Evolutionary conservation across 2,797 vertebrate species (phyloP).

Genomic region (Spinus pinus): DNA sequence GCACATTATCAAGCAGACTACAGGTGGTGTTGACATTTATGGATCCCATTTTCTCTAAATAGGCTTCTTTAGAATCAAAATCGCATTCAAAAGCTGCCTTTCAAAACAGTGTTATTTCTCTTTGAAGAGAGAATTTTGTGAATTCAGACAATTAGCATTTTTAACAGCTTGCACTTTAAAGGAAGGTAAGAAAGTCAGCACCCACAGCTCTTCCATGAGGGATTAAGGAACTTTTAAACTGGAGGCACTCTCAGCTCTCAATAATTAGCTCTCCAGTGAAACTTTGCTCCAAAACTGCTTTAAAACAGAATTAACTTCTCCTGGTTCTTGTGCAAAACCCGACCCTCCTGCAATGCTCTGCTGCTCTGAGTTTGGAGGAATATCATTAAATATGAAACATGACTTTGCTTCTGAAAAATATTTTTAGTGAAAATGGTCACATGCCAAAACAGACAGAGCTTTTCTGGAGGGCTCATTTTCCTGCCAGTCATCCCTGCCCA

Average conservation of each 20-base stretch:
- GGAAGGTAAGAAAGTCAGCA: conserved; percentile 33
- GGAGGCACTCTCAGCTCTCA: conserved; percentile 7
- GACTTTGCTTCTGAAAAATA: conserved; percentile 10
- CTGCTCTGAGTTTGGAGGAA: not conserved
- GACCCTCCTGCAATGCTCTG: not conserved
- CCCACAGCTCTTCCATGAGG: conserved; percentile 9
- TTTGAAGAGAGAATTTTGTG: conserved; percentile 67
- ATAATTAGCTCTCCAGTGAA: conserved; percentile 56
- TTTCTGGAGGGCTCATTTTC: not conserved
- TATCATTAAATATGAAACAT: conserved; percentile 17
- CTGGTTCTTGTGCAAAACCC: not conserved
- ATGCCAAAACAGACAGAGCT: not conserved
- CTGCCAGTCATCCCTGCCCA: conserved; percentile 15
- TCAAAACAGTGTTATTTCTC: conserved; percentile 66
- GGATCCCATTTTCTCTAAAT: conserved; percentile 74
- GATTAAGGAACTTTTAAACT: conserved; percentile 53
- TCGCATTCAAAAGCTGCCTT: conserved; percentile 66
- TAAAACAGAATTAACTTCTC: not conserved
- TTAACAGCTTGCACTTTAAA: conserved; percentile 60
- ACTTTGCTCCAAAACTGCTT: conserved; percentile 19
- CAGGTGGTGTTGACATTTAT: conserved; percentile 73
- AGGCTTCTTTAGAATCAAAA: conserved; percentile 66
- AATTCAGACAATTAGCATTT: conserved; percentile 61
- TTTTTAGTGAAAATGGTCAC: conserved; percentile 23
- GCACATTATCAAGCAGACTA: conserved; percentile 58